Conservation (phyloP, 2,888 invertebrate species). For the Galerucella nymphaeae region DNA sequence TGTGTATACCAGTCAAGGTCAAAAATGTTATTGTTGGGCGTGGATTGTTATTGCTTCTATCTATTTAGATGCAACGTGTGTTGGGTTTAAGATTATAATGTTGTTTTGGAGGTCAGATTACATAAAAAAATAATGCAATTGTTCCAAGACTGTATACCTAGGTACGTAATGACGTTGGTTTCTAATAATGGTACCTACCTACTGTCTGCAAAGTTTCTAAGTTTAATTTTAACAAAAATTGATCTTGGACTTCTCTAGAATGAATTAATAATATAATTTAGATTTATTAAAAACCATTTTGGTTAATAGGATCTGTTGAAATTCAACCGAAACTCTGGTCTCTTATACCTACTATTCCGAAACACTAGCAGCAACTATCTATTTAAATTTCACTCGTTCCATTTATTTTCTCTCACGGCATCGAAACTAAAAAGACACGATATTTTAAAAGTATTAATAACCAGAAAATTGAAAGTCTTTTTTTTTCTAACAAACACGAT, state of each 20-base stretch:
- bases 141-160: not conserved
- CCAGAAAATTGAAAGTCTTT: slow-evolving; percentile 25
- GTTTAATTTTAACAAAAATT: no score
- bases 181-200: no score
- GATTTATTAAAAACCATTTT: no score
- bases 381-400: not conserved
- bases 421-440: not conserved
- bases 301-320: no score
- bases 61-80: slow-evolving; percentile 10
- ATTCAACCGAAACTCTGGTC: no score
- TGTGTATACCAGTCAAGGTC: slow-evolving; percentile 6
- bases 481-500: slow-evolving; percentile 10
- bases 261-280: no score
- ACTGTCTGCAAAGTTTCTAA: no score
- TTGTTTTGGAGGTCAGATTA: slow-evolving; percentile 5
- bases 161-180: no score
- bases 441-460: slow-evolving; percentile 25
- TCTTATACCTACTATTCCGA: no score
- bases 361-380: not conserved
- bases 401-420: slow-evolving; percentile 7
- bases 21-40: slow-evolving; percentile 14
- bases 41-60: not conserved
- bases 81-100: not conserved
- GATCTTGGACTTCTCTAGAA: no score
- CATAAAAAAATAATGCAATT: not conserved